These are phyloP conservation scores for Drosophila malerkotliana DNA, from an alignment of 1,140 invertebrate genomes.

Conservation along the genomic window DNA sequence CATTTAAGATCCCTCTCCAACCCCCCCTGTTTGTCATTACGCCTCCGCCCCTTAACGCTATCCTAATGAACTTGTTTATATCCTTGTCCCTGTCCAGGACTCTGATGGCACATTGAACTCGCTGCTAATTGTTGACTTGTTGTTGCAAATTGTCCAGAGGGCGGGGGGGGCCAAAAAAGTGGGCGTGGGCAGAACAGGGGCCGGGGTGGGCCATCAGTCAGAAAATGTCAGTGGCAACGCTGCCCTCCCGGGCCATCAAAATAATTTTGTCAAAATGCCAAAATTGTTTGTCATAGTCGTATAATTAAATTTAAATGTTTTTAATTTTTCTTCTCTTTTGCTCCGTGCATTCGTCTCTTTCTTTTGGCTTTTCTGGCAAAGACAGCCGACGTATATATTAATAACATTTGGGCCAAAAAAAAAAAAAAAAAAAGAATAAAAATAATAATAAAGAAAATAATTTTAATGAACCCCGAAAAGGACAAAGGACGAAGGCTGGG, in stretches of 20 bases:
- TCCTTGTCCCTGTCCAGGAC: constrained; percentile 33
- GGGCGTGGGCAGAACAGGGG: background rate
- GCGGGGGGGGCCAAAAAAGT: background rate
- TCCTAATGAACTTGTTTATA: constrained; percentile 65
- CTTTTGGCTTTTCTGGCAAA: constrained; percentile 32
- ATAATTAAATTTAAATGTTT: constrained; percentile 83
- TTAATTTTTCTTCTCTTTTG: constrained; percentile 33
- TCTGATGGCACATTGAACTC: constrained; percentile 41
- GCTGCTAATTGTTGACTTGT: constrained; percentile 49
- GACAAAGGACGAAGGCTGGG: background rate
- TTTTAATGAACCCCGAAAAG: constrained; percentile 57
- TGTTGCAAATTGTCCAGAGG: constrained; percentile 37
- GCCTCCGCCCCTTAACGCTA: background rate
- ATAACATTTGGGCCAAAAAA: constrained; percentile 31
- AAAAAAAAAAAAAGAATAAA: background rate
- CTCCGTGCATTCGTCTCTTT: background rate
- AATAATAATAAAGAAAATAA: constrained; percentile 41
- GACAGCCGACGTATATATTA: constrained; percentile 40
- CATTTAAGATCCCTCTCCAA: background rate
- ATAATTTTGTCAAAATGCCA: constrained; percentile 71
- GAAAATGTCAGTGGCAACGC: constrained; percentile 26
- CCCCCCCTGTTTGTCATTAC: no score
- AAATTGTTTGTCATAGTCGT: constrained; percentile 80
- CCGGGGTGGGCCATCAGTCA: constrained; percentile 1
- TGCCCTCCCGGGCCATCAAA: background rate